Conservation (phyloP, 1,140 invertebrate species). For the Myzus persicae region DNA sequence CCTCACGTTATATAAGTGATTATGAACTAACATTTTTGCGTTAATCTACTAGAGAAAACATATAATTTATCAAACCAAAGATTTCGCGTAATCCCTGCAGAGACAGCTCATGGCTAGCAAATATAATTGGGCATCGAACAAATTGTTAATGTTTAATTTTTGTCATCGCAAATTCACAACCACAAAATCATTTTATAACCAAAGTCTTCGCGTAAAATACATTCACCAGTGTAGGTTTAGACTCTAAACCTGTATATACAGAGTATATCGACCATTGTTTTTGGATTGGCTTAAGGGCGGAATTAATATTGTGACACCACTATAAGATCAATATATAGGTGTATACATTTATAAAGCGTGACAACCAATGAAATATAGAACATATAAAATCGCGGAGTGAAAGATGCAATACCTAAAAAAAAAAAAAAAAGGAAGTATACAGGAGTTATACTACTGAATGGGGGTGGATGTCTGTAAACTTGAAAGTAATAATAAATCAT, state of each 20-base stretch:
- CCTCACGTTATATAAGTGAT: background rate
- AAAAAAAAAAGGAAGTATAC: background rate
- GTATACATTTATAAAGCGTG: constrained; percentile 5
- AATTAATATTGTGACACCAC: background rate
- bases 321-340: background rate
- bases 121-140: background rate
- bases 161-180: too few species aligned
- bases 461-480: background rate
- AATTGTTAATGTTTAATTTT: background rate
- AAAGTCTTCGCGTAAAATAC: background rate
- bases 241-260: background rate
- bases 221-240: background rate
- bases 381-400: background rate
- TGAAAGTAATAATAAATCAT: constrained; percentile 6
- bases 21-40: background rate
- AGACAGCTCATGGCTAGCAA: background rate
- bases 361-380: background rate
- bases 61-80: background rate
- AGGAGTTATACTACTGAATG: background rate
- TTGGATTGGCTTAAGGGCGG: background rate
- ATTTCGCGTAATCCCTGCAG: background rate
- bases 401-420: constrained; percentile 12
- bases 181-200: background rate
- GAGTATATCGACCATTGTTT: background rate
- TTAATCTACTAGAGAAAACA: background rate